Percentiles rank a stretch among this genome's conserved stretches.
Evolutionary conservation across 2,888 invertebrate species (phyloP).

Genomic region (Clusia tigrina): DNA sequence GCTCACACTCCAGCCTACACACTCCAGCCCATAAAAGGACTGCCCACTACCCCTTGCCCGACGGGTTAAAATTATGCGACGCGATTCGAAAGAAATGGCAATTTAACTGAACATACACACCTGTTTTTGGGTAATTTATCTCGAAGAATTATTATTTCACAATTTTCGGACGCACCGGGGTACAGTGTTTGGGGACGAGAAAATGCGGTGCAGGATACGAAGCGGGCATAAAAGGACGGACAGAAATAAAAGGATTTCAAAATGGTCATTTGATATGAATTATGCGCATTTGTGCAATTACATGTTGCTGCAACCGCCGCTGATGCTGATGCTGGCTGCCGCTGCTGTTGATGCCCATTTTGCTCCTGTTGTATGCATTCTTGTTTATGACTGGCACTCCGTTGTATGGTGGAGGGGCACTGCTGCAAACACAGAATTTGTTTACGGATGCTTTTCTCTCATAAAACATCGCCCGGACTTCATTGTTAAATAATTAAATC

Average conservation of each 20-base stretch:
- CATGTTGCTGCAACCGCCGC: slow-evolving; percentile 39
- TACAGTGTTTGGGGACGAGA: neutral
- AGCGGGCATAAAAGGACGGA: slow-evolving; percentile 40
- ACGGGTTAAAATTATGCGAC: slow-evolving; percentile 42
- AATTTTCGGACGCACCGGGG: slow-evolving; percentile 52
- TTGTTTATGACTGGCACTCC: slow-evolving; percentile 28
- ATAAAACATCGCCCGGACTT: slow-evolving; percentile 44
- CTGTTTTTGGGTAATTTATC: slow-evolving; percentile 64
- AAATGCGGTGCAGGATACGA: slow-evolving; percentile 20
- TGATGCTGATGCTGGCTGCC: slow-evolving; percentile 23
- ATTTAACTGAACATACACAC: slow-evolving; percentile 59
- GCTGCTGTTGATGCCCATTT: slow-evolving; percentile 7
- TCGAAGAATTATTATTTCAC: slow-evolving; percentile 65
- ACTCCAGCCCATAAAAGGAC: slow-evolving; percentile 8
- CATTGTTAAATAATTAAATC: slow-evolving; percentile 63
- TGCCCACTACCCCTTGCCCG: neutral
- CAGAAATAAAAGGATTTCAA: slow-evolving; percentile 63
- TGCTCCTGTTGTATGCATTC: slow-evolving; percentile 46
- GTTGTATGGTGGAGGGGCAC: neutral
- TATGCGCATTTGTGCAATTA: slow-evolving; percentile 62
- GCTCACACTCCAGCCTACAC: slow-evolving; percentile 22
- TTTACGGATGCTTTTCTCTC: slow-evolving; percentile 32
- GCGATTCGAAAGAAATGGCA: slow-evolving; percentile 49
- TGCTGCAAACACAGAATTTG: slow-evolving; percentile 19
- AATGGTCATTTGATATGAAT: slow-evolving; percentile 64